Conservation (phyloP, 2,113 vertebrate genomes). For the Miniopterus natalensis region DNA sequence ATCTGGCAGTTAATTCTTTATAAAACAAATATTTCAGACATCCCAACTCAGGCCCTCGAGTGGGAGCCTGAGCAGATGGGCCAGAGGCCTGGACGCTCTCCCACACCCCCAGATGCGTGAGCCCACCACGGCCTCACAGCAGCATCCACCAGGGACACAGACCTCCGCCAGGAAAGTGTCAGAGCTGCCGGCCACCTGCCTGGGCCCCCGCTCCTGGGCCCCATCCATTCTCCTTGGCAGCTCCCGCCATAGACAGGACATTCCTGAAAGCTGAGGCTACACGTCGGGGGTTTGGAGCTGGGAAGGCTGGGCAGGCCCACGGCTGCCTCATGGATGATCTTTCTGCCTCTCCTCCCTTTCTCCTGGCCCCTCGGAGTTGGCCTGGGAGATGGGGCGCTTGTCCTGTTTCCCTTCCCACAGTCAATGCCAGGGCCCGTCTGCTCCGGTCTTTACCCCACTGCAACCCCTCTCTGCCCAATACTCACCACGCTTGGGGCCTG, state of each 20-base stretch:
- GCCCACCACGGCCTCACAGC: slow-evolving; percentile 41
- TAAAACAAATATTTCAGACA: slow-evolving; percentile 77
- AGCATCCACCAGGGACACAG: background rate
- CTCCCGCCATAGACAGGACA: slow-evolving; percentile 61
- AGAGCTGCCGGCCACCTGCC: slow-evolving; percentile 79
- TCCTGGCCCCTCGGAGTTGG: background rate
- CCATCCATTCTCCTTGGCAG: slow-evolving; percentile 69
- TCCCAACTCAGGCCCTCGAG: slow-evolving; percentile 57
- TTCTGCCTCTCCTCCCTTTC: background rate
- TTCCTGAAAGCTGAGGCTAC: slow-evolving; percentile 77
- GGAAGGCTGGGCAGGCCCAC: background rate
- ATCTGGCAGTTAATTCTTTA: slow-evolving; percentile 74
- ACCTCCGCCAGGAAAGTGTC: slow-evolving; percentile 75
- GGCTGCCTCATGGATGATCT: background rate
- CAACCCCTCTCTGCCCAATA: background rate
- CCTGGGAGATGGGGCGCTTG: background rate
- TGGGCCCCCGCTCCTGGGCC: slow-evolving; percentile 74
- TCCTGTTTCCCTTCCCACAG: background rate
- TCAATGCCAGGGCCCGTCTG: background rate
- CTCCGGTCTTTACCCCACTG: background rate
- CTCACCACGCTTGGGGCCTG: accelerated
- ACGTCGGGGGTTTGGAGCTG: background rate
- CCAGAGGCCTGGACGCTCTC: slow-evolving; percentile 56
- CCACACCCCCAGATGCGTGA: slow-evolving; percentile 40
- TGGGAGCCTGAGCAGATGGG: slow-evolving; percentile 63